Evolutionary conservation across 2,888 invertebrate genomes (phyloP), one percentile per base, ranked within the genome.

Genomic region (Eupithecia centaureata): DNA sequence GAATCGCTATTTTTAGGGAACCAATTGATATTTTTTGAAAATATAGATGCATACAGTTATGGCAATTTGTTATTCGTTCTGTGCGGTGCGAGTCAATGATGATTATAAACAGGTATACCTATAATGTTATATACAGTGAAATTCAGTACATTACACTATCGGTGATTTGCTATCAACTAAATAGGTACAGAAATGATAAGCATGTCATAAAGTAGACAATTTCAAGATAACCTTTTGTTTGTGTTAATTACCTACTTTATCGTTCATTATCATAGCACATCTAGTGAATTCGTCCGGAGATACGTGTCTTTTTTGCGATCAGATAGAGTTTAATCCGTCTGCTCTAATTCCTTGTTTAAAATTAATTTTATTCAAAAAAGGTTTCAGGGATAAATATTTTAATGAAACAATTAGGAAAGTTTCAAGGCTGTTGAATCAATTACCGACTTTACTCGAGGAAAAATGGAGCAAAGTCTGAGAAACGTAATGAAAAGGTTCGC

Each of bases 401-500:
- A 30, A 60, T 35, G 32, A 60, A 57, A 59, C 60, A 63, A 63
- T 70, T 63, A 63, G 38, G 57, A 64, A 61, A 42, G 52, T 66
- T 67, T 42, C 35, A 38, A 65, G 59, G 62, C 12, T 68, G 27
- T 13, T 22, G 30, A 61, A 61, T 47, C 42, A 61, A 61, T 65
- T 65, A 33, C 54, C 35, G 13, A 52, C 18, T 42, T 47, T 51
- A 61, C 38, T 8, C 18, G 38, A 38, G 65, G 22, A 56, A 56
- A 65, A 65, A 61, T 33, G n/a, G 22, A 15, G 10, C 12, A 56
- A 63, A 63, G 63, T 56, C 32, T 61, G 18, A 32, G 32, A 61
- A 22, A 51, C 7, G 47, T 12, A 32, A 61, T 51, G 51, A 61
- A 32, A 51, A 61, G 51, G 47, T 22, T 61, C 22, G 13, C 8